A percentile compares a stretch with the other conserved stretches of the same genome.
Conservation (phyloP, 2,888 invertebrate genomes). For the Torymus tubicola region DNA sequence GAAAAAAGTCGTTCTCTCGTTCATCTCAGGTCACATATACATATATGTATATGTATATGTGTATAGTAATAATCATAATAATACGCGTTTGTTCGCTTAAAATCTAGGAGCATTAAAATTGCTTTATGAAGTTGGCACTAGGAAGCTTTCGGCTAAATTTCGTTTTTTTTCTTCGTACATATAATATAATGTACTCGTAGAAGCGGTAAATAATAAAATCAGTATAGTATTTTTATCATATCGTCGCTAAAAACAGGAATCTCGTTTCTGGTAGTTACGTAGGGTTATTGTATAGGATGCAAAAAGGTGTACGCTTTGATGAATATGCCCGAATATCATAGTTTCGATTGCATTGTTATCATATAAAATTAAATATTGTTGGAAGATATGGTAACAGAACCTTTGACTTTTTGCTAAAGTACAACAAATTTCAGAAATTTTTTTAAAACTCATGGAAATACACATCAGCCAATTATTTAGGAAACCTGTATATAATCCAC, state of each 20-base stretch:
- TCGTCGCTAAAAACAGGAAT: conserved; percentile 16
- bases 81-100: conserved; percentile 15
- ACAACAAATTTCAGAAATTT: no score
- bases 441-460: no score
- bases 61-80: background rate
- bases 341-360: no score
- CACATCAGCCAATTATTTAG: no score
- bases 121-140: conserved; percentile 54
- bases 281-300: conserved; percentile 1
- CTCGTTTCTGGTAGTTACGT: background rate
- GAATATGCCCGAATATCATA: no score
- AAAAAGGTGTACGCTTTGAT: background rate
- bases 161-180: background rate
- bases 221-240: conserved; percentile 9
- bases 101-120: conserved; percentile 38
- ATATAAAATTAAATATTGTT: no score
- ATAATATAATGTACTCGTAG: conserved; percentile 24
- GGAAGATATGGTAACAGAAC: no score
- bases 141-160: conserved; percentile 46
- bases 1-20: background rate
- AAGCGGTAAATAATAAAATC: conserved; percentile 37
- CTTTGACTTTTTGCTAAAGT: no score
- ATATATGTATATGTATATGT: background rate
- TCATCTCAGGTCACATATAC: background rate
- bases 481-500: no score